Evolutionary conservation across 2,797 vertebrate genomes (phyloP).

Genomic region (Tragelaphus oryx): DNA sequence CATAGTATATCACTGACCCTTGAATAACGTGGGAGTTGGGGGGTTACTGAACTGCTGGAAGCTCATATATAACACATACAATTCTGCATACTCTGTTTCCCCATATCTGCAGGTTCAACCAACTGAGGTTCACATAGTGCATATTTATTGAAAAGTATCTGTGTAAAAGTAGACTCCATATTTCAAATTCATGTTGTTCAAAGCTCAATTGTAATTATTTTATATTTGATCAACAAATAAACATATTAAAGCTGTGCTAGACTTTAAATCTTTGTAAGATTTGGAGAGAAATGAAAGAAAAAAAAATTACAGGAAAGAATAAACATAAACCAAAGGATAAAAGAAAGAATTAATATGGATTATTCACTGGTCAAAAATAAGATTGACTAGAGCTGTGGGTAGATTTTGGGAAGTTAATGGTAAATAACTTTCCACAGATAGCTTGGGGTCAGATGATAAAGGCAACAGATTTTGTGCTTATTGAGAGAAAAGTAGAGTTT

Average conservation of each 20-base stretch:
- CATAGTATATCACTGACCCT: neutral
- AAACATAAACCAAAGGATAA: constrained; percentile 17
- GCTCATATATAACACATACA: neutral
- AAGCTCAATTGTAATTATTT: neutral
- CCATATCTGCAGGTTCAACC: neutral
- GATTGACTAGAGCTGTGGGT: neutral
- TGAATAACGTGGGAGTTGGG: neutral
- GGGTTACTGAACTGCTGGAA: neutral
- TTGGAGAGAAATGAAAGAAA: constrained; percentile 13
- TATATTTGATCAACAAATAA: neutral
- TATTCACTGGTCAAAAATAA: neutral
- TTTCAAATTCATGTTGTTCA: neutral
- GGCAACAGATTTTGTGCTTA: neutral
- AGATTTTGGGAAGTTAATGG: neutral
- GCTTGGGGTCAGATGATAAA: neutral
- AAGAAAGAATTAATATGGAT: neutral
- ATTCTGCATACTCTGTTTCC: neutral
- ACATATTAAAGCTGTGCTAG: neutral
- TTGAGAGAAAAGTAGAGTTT: neutral
- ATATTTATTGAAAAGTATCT: neutral
- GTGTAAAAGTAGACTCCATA: neutral
- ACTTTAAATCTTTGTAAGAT: neutral
- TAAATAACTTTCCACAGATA: neutral
- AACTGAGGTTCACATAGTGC: neutral
- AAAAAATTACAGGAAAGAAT: constrained; percentile 32